phyloP scores from a whole-genome alignment of 2,888 invertebrate species.

The Andrena praecox region DNA sequence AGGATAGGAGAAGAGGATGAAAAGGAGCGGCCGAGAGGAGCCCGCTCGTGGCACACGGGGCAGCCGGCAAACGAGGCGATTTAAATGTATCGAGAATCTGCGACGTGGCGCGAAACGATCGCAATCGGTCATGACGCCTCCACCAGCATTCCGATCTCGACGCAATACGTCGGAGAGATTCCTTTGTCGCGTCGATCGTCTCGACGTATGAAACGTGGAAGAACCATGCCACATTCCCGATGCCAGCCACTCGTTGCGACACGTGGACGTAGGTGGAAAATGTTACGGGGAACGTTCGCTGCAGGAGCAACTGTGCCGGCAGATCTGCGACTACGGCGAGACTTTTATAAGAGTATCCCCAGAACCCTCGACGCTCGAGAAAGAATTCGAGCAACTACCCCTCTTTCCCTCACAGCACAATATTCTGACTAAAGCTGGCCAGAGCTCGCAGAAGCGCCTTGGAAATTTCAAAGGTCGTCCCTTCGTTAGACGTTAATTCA shows the following conservation, averaged over 20 bases:
- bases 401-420: background rate
- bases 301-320: background rate
- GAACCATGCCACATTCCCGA: slow-evolving; percentile 41
- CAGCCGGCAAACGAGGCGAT: slow-evolving; percentile 72
- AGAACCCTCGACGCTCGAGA: no score
- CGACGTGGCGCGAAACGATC: slow-evolving; percentile 70
- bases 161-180: slow-evolving; percentile 55
- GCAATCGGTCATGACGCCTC: slow-evolving; percentile 72
- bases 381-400: background rate
- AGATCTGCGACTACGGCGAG: background rate
- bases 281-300: slow-evolving; percentile 24
- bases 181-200: slow-evolving; percentile 57
- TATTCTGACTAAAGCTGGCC: background rate
- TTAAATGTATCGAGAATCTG: slow-evolving; percentile 77
- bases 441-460: background rate
- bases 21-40: slow-evolving; percentile 8
- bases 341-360: no score
- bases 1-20: background rate
- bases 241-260: slow-evolving; percentile 46
- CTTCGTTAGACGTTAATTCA: slow-evolving; percentile 21
- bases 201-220: slow-evolving; percentile 45
- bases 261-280: slow-evolving; percentile 50
- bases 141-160: slow-evolving; percentile 64
- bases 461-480: background rate
- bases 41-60: slow-evolving; percentile 25